These are phyloP conservation scores for Eurystomus glaucurus DNA, from an alignment of 2,797 vertebrate species.

Conservation along the genomic window DNA sequence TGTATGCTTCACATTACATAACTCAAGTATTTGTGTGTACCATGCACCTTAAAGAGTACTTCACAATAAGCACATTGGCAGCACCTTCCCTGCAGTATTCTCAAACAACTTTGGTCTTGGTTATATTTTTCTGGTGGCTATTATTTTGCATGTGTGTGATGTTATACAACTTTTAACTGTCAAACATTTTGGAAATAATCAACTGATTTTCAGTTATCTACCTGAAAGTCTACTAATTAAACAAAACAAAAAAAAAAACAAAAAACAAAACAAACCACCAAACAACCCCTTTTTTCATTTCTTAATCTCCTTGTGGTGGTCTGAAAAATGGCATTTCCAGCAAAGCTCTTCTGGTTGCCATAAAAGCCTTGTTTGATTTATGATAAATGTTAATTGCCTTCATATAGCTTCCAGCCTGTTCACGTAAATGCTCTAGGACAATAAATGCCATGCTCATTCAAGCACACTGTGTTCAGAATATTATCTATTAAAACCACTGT, in stretches of 20 bases:
- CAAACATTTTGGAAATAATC: background rate
- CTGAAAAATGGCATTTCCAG: slow-evolving; percentile 36
- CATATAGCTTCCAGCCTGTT: slow-evolving; percentile 60
- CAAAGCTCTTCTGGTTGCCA: background rate
- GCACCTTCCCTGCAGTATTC: background rate
- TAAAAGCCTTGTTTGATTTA: slow-evolving; percentile 73
- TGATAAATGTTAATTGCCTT: slow-evolving; percentile 79
- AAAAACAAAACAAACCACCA: too few species aligned
- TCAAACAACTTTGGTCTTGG: background rate
- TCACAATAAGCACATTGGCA: background rate
- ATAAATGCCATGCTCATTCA: slow-evolving; percentile 63
- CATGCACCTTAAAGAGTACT: background rate
- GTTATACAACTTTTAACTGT: background rate
- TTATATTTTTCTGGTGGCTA: background rate
- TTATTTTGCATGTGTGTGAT: background rate
- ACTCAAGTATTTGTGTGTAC: background rate
- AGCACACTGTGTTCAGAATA: slow-evolving; percentile 63
- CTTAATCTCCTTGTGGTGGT: background rate
- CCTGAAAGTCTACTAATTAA: background rate
- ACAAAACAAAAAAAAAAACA: too few species aligned
- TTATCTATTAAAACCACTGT: slow-evolving; percentile 66
- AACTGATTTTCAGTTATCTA: background rate
- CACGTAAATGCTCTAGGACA: slow-evolving; percentile 52
- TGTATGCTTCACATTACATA: background rate
- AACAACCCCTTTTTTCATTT: background rate